Evolutionary conservation across 2,888 invertebrate species (phyloP).

Genomic region (Unio pictorum): DNA sequence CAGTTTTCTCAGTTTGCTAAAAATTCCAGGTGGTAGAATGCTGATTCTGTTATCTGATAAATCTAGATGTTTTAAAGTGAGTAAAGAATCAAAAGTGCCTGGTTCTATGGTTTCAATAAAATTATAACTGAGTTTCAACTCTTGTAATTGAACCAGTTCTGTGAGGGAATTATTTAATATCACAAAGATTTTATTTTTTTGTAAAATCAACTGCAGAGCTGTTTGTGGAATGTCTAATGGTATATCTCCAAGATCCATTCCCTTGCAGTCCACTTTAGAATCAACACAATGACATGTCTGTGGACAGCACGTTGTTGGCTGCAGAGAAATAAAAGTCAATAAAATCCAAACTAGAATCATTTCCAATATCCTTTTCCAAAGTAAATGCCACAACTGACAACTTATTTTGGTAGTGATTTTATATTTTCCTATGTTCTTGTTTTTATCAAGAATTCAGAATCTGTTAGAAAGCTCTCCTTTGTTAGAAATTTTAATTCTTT

Average conservation of each 20-base stretch:
- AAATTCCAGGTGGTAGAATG: slow-evolving; percentile 16
- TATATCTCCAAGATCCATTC: slow-evolving; percentile 4
- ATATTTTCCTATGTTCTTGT: too few relatives aligned
- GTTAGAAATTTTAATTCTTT: too few relatives aligned
- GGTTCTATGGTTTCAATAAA: slow-evolving; percentile 16
- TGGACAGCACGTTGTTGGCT: slow-evolving; percentile 21
- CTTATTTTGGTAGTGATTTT: too few relatives aligned
- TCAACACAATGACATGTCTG: slow-evolving; percentile 5
- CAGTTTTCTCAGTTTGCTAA: slow-evolving; percentile 18
- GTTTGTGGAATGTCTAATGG: slow-evolving; percentile 5
- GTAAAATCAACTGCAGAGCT: slow-evolving; percentile 1
- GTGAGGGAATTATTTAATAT: too few relatives aligned
- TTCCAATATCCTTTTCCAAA: too few relatives aligned
- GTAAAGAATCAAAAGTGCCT: slow-evolving; percentile 18
- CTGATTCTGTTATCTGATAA: slow-evolving; percentile 23
- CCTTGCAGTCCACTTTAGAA: slow-evolving; percentile 8
- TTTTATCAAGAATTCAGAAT: too few relatives aligned
- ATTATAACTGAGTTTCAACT: slow-evolving; percentile 27
- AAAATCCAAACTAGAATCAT: too few relatives aligned
- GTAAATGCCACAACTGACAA: too few relatives aligned
- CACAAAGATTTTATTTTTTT: slow-evolving; percentile 5
- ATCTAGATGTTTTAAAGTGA: slow-evolving; percentile 10
- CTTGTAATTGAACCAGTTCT: slow-evolving; percentile 8
- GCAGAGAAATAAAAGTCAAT: too few relatives aligned
- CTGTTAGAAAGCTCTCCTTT: too few relatives aligned